Evolutionary conservation across 2,888 invertebrate genomes (phyloP), one percentile per base, ranked within the genome.

Genomic region (Drosophila mercatorum): DNA sequence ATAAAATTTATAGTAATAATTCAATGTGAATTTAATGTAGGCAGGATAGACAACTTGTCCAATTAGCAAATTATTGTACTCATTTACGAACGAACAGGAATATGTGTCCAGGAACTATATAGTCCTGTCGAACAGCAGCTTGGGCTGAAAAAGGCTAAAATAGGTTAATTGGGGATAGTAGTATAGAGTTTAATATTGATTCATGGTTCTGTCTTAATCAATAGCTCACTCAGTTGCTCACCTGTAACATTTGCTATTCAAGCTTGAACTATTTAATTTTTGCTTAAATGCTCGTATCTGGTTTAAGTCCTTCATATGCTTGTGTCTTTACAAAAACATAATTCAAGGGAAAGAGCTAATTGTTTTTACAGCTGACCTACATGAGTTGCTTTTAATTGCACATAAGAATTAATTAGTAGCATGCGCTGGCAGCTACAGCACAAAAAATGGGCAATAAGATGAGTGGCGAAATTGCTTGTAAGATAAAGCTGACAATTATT

Each of bases 351-450:
- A 10, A 8, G 14, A 38, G 52, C 38, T 51, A 47, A 36, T 65
- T 66, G 43, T 43, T 66, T 66, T 66, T 52, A 44, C 51, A 22
- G 52, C 52, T 53, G 52, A 53, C 36, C 52, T 22, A 53, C 38
- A 38, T 53, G 34, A 22, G 52, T 38, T 26, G 38, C 12, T 66
- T 51, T 43, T 38, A 64, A 64, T 64, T 64, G 36, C 41, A 41
- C 41, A 14, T 17, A 36, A 51, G 43, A 44, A 43, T 43, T 52
- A 36, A 52, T 53, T 53, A 53, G 36, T 6, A 12, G 31, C 34
- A 12, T 34, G 40, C 46, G 40, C 46, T 40, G 41, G 22, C 40
- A 64, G 44, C 17, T 38, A 14, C 10, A 22, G 36, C 36, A 36
- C 36, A 22, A 38, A 53, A 38, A 14, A 5, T 26, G 36, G 14